Percentiles rank a stretch among this genome's conserved stretches.
These are phyloP conservation scores for Rhogogaster chlorosoma DNA, from an alignment of 2,888 invertebrate genomes.

Conservation along the genomic window DNA sequence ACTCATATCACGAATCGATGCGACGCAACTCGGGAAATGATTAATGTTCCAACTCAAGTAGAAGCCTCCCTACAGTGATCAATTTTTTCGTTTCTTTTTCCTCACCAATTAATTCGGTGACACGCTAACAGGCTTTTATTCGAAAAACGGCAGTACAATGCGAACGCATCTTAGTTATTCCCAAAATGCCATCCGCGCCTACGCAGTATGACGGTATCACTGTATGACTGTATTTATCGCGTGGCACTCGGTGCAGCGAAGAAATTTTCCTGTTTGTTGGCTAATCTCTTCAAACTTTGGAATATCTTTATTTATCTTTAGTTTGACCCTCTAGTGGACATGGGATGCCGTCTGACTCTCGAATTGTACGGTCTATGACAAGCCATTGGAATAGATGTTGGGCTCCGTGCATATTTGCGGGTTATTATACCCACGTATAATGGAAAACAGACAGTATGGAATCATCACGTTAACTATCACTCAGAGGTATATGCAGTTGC, in stretches of 20 bases:
- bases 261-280: not conserved
- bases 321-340: not conserved
- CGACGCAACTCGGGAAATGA: not conserved
- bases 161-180: not conserved
- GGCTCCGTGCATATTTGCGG: not conserved
- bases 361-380: not conserved
- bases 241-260: not conserved
- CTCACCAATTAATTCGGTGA: not conserved
- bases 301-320: not conserved
- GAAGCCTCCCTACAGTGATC: not conserved
- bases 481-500: not conserved
- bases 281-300: not conserved
- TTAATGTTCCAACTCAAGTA: not conserved
- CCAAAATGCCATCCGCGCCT: not conserved
- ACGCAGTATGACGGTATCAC: not conserved
- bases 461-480: constrained; percentile 2
- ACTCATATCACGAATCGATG: not conserved
- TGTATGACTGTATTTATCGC: not conserved
- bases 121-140: not conserved
- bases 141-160: not conserved
- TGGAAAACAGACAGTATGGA: not conserved
- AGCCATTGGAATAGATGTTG: not conserved
- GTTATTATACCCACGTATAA: constrained; percentile 14
- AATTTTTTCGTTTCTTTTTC: not conserved
- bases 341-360: not conserved